Percentiles rank a stretch among this genome's conserved stretches.
phyloP scores from a whole-genome alignment of 2,888 invertebrate species.

The Schizotus pectinicornis region DNA sequence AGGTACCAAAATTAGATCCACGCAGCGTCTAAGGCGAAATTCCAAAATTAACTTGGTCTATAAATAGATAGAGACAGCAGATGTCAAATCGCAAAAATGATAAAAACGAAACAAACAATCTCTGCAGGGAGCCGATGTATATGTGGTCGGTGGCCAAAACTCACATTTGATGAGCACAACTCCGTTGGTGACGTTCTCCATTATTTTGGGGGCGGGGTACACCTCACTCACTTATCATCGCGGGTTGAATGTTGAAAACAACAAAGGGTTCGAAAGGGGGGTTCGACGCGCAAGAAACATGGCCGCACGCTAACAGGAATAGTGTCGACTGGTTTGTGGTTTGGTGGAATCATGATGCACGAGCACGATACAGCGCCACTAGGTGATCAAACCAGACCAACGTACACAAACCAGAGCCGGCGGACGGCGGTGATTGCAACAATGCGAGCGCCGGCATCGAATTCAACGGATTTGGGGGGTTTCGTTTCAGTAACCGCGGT shows the following conservation, averaged over 20 bases:
- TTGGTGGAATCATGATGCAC: conserved; percentile 22
- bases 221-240: conserved; percentile 48
- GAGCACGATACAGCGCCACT: conserved; percentile 12
- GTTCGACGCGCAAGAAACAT: conserved; percentile 26
- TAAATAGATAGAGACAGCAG: conserved; percentile 9
- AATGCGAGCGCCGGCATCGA: no score
- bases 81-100: not conserved
- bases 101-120: not conserved
- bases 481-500: no score
- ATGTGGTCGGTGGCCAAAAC: conserved; percentile 48
- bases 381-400: conserved; percentile 21
- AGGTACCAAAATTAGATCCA: conserved; percentile 12
- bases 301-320: conserved; percentile 25
- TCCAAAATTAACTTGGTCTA: conserved; percentile 6
- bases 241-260: conserved; percentile 34
- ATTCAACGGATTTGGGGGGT: no score
- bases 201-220: conserved; percentile 52
- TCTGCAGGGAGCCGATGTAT: not conserved
- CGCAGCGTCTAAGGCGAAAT: conserved; percentile 1
- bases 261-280: conserved; percentile 24
- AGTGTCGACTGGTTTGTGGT: conserved; percentile 24
- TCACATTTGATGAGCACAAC: conserved; percentile 78
- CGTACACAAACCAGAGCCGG: conserved; percentile 3
- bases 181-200: conserved; percentile 74
- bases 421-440: conserved; percentile 3